Evolutionary conservation across 2,888 invertebrate species (phyloP).

Genomic region (Steromphala cineraria): DNA sequence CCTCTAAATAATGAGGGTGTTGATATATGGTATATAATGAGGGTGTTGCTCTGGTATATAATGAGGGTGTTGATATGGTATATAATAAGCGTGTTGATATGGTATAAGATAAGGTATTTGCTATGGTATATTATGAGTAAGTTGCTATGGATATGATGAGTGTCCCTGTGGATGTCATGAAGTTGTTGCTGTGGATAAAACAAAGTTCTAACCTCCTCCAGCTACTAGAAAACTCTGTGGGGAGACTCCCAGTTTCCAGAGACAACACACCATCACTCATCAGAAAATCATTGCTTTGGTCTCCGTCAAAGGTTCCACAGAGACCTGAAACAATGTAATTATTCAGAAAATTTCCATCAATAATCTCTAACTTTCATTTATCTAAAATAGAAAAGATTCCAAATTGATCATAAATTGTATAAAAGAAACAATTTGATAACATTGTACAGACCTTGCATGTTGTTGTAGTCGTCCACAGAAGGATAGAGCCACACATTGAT

Average conservation of each 20-base stretch:
- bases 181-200: background rate
- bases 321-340: slow-evolving; percentile 44
- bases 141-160: background rate
- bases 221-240: slow-evolving; percentile 42
- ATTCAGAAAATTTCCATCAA: too few relatives aligned
- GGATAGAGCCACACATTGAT: slow-evolving; percentile 55
- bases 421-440: background rate
- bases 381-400: too few relatives aligned
- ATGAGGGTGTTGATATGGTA: too few relatives aligned
- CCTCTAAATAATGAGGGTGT: too few relatives aligned
- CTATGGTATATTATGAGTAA: too few relatives aligned
- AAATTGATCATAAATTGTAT: too few relatives aligned
- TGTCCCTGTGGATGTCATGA: background rate
- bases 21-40: too few relatives aligned
- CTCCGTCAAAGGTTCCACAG: slow-evolving; percentile 61
- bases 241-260: slow-evolving; percentile 30
- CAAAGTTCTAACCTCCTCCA: slow-evolving; percentile 49
- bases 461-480: slow-evolving; percentile 50
- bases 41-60: too few relatives aligned
- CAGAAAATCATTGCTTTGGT: slow-evolving; percentile 50
- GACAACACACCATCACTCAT: slow-evolving; percentile 40
- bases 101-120: too few relatives aligned
- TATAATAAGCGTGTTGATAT: too few relatives aligned
- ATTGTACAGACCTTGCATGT: slow-evolving; percentile 45
- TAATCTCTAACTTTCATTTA: too few relatives aligned